Conservation (phyloP, 2,113 vertebrate genomes). For the Cinclus cinclus region DNA sequence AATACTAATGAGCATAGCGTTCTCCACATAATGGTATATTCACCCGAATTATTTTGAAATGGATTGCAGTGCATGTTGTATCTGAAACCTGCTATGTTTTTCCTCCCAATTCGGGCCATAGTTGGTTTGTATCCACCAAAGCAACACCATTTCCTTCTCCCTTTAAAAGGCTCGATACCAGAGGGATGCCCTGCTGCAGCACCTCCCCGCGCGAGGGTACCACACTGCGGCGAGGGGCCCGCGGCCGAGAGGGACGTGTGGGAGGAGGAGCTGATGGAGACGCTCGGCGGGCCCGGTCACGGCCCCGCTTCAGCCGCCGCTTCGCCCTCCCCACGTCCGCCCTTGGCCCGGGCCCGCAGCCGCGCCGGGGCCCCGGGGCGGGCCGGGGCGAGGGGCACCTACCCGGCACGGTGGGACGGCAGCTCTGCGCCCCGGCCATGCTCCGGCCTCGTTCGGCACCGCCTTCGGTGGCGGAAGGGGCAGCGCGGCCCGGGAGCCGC, state of each 20-base stretch:
- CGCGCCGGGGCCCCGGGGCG: neutral
- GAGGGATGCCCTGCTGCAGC: accelerated
- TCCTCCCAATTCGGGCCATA: accelerated
- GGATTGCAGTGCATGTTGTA: neutral
- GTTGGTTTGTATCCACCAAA: too few relatives aligned
- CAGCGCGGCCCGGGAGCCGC: neutral
- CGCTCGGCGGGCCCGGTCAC: neutral
- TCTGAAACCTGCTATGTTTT: neutral
- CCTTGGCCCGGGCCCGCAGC: neutral
- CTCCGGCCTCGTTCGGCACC: neutral
- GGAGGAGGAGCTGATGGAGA: neutral
- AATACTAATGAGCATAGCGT: neutral
- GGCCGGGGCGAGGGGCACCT: neutral
- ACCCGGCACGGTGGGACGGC: neutral
- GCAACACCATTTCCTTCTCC: neutral
- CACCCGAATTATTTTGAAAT: neutral
- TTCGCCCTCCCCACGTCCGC: neutral
- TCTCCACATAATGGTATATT: neutral
- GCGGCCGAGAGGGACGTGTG: accelerated
- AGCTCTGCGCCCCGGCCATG: neutral
- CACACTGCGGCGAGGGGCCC: neutral
- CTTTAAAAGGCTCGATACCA: too few relatives aligned
- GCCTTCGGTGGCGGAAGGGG: neutral
- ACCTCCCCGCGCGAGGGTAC: accelerated
- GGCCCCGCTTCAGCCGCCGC: neutral